Base-by-base conservation (phyloP, 1,140 invertebrate species). In the Aphidius ervi region DNA sequence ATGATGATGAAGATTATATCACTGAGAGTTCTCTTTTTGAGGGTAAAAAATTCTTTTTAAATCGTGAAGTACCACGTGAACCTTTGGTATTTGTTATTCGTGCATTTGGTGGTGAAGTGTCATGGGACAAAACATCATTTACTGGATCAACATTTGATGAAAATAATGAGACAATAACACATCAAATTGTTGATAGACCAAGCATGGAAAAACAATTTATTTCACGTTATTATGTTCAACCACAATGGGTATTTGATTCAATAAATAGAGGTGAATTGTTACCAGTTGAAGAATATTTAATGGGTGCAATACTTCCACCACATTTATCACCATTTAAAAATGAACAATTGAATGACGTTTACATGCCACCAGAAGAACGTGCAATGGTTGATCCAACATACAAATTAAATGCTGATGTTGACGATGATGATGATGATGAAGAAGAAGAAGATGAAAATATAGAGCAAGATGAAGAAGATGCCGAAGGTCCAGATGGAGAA, bases 201-300 rank as follows among this genome's bases (percentile, higher is more conserved):
- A 82, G 79, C 43, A 84, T 94, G 72, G 80, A 84, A 1, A 94
- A 91, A 61, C 88, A 94, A 70, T 95, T 88, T 72, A 85, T 97
- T 9, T 94, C 92, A 1, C 86, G 94, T 72, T 94, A 95, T 76
- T 99, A 99, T 75, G 81, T 99, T n/a, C 98, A 99, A 78, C 98
- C 98, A 0, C 98, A 99, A 77, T 99, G 97, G 97, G 82, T 99
- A 2, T 99, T 97, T 82, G 98, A 99, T 82, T 91, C 88, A 70
- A 85, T 99, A 0, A 99, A 99, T 83, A 86, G 88, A 4, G 82
- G 90, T 52, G 83, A 86, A 63, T 74, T 98, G 31, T 77, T 98
- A 31, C 95, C 97, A 1, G 90, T 95, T 8, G 90, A 96, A 71
- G 90, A 94, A 70, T 99, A 99, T 79, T 89, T 99, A 67, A 89